Base-by-base conservation (phyloP, 2,888 invertebrate genomes). In the Ypsolopha sequella region DNA sequence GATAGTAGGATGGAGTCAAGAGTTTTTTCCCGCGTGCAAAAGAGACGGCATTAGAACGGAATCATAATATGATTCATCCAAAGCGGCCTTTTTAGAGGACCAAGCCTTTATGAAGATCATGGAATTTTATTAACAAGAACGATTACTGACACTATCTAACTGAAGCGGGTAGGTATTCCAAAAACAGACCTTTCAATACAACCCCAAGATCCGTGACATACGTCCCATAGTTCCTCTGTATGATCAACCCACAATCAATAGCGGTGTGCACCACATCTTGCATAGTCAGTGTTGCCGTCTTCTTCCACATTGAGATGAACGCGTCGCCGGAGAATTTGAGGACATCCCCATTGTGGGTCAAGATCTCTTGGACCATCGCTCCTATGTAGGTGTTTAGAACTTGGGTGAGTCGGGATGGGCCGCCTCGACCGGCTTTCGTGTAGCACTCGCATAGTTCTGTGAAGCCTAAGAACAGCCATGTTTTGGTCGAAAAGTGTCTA, bases 351-450 rank as follows among this genome's bases (percentile, higher is more conserved):
- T 89, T 87, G 57, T 89, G 89, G 0, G 88, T 88, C 36, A 92
- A 68, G 54, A 92, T 90, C 66, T 91, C 91, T 62, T 92, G 91
- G 0, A 92, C 90, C 87, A 93, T 90, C 0, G 91, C 88, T 0
- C 91, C 92, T 57, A 93, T 90, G 68, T 92, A 93, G 2, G 87
- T 87, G 74, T 93, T 92, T 6, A 93, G 69, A 0, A 91, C 91
- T 63, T 90, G 89, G 0, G 92, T 92, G 44, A 93, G 74, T 52
- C 90, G 88, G 6, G 93, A 92, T 0, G 92, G 91, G 0, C 93
- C 93, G 1, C 91, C 91, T 57, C 88, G 88, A 0, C 91, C 90
- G 2, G 88, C 76, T 60, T 88, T 88, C 24, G 90, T 91, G 63
- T 91, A 93, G 52, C 87, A 89, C 64, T 93, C 91, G 52, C 90